phyloP scores from a whole-genome alignment of 1,140 invertebrate genomes.

The Achroia grisella region DNA sequence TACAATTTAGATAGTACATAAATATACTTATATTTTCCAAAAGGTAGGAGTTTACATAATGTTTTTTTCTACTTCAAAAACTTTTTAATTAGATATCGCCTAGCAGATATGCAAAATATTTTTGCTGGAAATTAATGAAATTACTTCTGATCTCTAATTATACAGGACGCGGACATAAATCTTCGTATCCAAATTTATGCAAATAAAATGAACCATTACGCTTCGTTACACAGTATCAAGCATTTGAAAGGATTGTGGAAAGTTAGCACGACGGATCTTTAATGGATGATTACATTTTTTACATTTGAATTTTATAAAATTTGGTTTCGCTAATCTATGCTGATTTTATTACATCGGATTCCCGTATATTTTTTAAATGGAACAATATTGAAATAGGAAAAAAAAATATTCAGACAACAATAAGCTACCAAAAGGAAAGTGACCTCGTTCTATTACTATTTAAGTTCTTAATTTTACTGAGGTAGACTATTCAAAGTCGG shows the following conservation, averaged over 20 bases:
- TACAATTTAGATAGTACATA: too few species aligned
- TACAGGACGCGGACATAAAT: slow-evolving; percentile 42
- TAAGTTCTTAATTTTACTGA: too few species aligned
- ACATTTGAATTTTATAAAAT: slow-evolving; percentile 17
- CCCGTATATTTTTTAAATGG: too few species aligned
- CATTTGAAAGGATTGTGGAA: slow-evolving; percentile 39
- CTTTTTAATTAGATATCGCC: slow-evolving; percentile 2
- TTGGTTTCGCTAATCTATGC: neutral
- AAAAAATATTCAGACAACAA: too few species aligned
- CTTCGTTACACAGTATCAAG: slow-evolving; percentile 57
- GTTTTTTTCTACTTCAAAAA: too few species aligned
- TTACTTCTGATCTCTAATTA: slow-evolving; percentile 39
- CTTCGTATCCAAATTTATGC: slow-evolving; percentile 56
- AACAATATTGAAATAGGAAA: too few species aligned
- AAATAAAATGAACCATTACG: slow-evolving; percentile 58
- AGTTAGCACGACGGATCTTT: slow-evolving; percentile 34
- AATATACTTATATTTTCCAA: too few species aligned
- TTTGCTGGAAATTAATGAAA: slow-evolving; percentile 12
- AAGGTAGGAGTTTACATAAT: too few species aligned
- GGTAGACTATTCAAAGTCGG: too few species aligned
- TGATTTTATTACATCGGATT: neutral
- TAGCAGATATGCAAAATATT: slow-evolving; percentile 1
- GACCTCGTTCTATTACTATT: too few species aligned
- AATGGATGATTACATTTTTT: slow-evolving; percentile 37
- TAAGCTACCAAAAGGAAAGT: too few species aligned